These are phyloP conservation scores for Pseudonaja textilis DNA, from an alignment of 2,113 vertebrate species.

Conservation along the genomic window DNA sequence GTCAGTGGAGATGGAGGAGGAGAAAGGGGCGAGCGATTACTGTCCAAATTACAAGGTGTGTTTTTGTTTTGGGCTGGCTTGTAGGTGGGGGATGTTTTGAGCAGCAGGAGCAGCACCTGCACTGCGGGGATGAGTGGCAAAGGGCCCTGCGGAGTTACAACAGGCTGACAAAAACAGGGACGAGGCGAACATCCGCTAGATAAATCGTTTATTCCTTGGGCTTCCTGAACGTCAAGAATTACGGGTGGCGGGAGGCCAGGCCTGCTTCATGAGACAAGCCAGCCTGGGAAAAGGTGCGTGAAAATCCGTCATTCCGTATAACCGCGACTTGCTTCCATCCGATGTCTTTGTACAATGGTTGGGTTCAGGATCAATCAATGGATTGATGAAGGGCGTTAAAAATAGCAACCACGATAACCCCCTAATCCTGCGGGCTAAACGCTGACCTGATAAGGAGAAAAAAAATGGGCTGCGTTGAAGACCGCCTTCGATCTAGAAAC, in stretches of 20 bases:
- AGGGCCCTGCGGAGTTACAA: neutral
- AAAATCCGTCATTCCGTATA: neutral
- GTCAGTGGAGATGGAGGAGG: conserved; percentile 17
- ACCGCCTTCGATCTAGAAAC: neutral
- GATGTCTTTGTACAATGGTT: neutral
- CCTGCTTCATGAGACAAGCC: neutral
- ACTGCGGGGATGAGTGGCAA: neutral
- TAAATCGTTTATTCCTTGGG: neutral
- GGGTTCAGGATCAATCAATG: neutral
- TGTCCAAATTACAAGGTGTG: neutral
- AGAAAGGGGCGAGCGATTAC: conserved; percentile 25
- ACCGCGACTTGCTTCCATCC: too few relatives aligned
- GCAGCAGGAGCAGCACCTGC: neutral
- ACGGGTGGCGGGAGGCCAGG: neutral
- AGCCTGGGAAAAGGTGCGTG: neutral
- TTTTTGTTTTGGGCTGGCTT: neutral
- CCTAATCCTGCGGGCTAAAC: neutral
- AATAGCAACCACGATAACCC: neutral
- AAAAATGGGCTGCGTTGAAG: neutral
- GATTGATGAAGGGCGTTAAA: neutral
- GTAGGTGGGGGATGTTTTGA: neutral
- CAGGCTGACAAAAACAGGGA: neutral
- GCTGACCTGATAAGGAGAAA: neutral
- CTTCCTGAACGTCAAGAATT: neutral
- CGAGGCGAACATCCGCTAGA: neutral